A percentile compares a stretch with the other conserved stretches of the same genome.
Conservation (phyloP, 1,140 invertebrate species). For the Heliconius melpomene region DNA sequence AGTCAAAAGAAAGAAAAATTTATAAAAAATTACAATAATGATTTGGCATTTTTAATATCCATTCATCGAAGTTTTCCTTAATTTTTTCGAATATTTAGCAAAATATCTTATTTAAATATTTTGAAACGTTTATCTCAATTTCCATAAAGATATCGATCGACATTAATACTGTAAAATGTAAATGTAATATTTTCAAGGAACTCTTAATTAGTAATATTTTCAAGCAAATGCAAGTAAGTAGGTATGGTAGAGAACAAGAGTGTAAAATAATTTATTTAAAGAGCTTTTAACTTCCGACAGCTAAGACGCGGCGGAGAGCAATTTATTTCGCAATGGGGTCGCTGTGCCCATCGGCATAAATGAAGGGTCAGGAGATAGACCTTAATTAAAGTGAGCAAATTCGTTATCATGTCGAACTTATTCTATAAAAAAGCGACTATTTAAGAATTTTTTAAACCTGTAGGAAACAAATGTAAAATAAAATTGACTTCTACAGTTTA, state of each 20-base stretch:
- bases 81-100: neutral
- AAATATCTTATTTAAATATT: neutral
- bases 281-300: slow-evolving; percentile 50
- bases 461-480: neutral
- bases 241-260: neutral
- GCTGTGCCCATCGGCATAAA: slow-evolving; percentile 67
- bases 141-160: neutral
- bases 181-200: neutral
- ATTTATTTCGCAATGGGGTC: slow-evolving; percentile 71
- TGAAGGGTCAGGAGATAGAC: slow-evolving; percentile 70
- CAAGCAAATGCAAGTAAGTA: neutral
- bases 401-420: slow-evolving; percentile 55
- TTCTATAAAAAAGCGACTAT: slow-evolving; percentile 18
- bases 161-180: neutral
- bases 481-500: too few relatives aligned
- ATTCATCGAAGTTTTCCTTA: too few relatives aligned
- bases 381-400: slow-evolving; percentile 74
- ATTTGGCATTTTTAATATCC: too few relatives aligned
- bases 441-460: too few relatives aligned
- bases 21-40: too few relatives aligned
- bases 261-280: slow-evolving; percentile 51
- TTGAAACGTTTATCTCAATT: neutral
- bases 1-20: too few relatives aligned
- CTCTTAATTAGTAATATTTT: neutral
- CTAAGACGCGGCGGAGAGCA: slow-evolving; percentile 52